Base-by-base conservation (phyloP, 1,140 invertebrate genomes). In the Drosophila auraria region DNA sequence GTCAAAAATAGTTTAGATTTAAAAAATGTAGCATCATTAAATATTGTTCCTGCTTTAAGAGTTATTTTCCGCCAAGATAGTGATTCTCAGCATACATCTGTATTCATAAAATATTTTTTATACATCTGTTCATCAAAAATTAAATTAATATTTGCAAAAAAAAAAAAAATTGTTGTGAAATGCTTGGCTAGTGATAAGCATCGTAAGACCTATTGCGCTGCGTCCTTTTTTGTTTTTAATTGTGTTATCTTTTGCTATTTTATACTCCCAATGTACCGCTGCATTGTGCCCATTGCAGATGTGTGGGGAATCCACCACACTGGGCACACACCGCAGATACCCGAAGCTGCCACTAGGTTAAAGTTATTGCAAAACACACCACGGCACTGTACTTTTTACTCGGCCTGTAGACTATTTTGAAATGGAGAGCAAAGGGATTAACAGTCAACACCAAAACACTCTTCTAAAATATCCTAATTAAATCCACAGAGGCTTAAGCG, bases 351-450 rank as follows among this genome's bases (percentile, higher is more conserved):
- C 84, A 87, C 75, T 54, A 49, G 23, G 78, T 47, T 30, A 27
- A 30, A 59, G 17, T 69, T 62, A 56, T 56, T 57, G 59, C 30
- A 61, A 82, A 82, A 82, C 62, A 86, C 82, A 84, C 82, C 82
- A 84, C 82, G 78, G 84, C 82, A 89, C 86, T 89, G 86, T 89
- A 89, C 86, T 89, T 89, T 89, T 87, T 87, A 73, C 54, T 79
- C 66, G 23, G 44, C 27, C 59, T 59, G 58, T 80, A 40, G 47
- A 12, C 27, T 38, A 70, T 81, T 89, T 90, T 84, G 50, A 83
- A 87, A 87, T 90, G 78, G 50, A 83, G 83, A 78, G 51, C 66
- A 40, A 63, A 66, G 62, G 12, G 76, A 58, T 42, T 70, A 66
- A 56, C 61, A 68, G 8, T 14, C 33, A 56, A 23, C 61, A 57